Evolutionary conservation across 1,140 invertebrate genomes (phyloP), one percentile per base, ranked within the genome.

Genomic region (Aricia agestis): DNA sequence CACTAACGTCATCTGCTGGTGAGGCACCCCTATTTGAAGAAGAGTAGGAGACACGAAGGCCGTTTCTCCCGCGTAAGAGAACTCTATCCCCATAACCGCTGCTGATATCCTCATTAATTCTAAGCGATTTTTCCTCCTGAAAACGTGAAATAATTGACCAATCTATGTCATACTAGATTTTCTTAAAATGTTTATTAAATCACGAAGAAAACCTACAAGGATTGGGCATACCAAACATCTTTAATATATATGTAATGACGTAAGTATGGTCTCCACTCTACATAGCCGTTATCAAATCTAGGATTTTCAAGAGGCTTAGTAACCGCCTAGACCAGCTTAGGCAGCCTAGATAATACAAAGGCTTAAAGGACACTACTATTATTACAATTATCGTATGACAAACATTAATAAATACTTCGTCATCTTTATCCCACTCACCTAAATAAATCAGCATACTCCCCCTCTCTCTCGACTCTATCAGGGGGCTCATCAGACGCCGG

Each of bases 71-170:
- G 98, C 97, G 82, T 99, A 99, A 0, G 98, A 98, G 89, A 99
- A 98, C 88, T 99, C 98, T 63, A 99, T 99, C 0, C 98, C 98
- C 95, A 98, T 98, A 0, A 99, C 98, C 0, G 97, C 97, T 0
- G 97, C 96, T 11, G 97, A 98, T 66, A 99, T 94, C 2, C 97
- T 92, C 45, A 98, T 94, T 58, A 99, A 86, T 84, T 99, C 97
- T 7, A 93, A 83, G 18, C 96, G 92, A 1, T 95, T 96, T 92
- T 99, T 99, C 71, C 93, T 93, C 83, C 97, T 97, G 74, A 67
- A 72, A 52, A 71, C 52, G 32, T 72, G 73, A 71, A 71, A 32
- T 41, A 4, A 6, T 32, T 32, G 2, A 32, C 2, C 32, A 32
- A 36, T 99, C 6, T 36, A 36, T 36, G 5, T 36, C 98, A 7